These are phyloP conservation scores for Amiota minor DNA, from an alignment of 2,888 invertebrate species.

Conservation along the genomic window DNA sequence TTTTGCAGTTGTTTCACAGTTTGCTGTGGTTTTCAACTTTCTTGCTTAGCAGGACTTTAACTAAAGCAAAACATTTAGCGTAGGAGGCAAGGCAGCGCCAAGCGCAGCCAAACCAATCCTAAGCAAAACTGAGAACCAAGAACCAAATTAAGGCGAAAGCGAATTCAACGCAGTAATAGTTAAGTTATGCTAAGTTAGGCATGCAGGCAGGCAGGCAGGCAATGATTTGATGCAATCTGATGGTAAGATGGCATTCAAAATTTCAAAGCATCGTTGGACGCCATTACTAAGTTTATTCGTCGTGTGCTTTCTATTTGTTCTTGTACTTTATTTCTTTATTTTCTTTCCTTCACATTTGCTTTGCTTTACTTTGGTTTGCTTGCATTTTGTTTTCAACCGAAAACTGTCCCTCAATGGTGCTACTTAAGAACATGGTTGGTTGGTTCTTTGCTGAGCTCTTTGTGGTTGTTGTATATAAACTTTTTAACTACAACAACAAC, in stretches of 20 bases:
- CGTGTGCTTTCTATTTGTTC: not conserved
- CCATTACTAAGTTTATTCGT: not conserved
- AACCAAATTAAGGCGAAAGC: too few relatives aligned
- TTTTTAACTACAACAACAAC: constrained; percentile 1
- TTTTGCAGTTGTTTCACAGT: constrained; percentile 28
- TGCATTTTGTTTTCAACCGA: constrained; percentile 39
- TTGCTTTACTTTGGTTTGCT: constrained; percentile 51
- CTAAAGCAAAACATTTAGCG: constrained; percentile 2
- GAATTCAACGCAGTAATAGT: too few relatives aligned
- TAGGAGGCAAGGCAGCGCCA: not conserved
- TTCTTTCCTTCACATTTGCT: constrained; percentile 43
- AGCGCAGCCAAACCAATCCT: not conserved
- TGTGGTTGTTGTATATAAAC: constrained; percentile 12
- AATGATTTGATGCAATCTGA: too few relatives aligned
- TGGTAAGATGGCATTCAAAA: not conserved
- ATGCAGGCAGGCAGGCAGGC: not conserved
- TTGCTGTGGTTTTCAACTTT: constrained; percentile 24
- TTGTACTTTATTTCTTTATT: too few relatives aligned
- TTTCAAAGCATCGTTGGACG: not conserved
- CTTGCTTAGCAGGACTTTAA: constrained; percentile 6
- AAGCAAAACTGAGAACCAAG: not conserved
- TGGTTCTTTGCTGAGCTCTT: not conserved
- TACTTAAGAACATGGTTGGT: constrained; percentile 20
- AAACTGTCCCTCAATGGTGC: constrained; percentile 19
- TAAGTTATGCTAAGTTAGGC: not conserved